phyloP scores from a whole-genome alignment of 53 echinoderm and acorn worm genomes.

The Echinarachnius parma region DNA sequence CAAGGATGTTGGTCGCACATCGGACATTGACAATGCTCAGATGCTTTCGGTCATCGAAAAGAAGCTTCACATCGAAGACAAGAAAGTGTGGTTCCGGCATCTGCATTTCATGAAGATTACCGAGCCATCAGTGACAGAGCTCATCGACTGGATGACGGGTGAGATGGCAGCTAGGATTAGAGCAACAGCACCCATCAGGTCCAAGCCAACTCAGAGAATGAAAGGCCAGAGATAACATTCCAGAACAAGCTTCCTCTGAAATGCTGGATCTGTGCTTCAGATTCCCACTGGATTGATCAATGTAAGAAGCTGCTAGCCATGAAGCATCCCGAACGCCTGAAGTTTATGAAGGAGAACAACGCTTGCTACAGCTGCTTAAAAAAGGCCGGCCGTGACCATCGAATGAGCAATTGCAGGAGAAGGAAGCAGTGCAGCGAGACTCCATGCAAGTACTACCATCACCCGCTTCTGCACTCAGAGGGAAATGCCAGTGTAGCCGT shows the following conservation, averaged over 20 bases:
- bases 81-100: slow-evolving; percentile 32
- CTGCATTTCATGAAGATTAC: neutral
- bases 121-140: neutral
- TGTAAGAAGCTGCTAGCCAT: slow-evolving; percentile 42
- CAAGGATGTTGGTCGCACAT: slow-evolving; percentile 33
- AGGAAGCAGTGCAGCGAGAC: slow-evolving; percentile 55
- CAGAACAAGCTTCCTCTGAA: slow-evolving; percentile 9
- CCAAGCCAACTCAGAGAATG: neutral
- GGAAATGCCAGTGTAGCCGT: too few relatives aligned
- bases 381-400: slow-evolving; percentile 56
- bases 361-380: slow-evolving; percentile 77
- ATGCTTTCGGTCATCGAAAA: slow-evolving; percentile 23
- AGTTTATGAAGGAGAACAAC: slow-evolving; percentile 49
- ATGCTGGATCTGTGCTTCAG: slow-evolving; percentile 60
- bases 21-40: slow-evolving; percentile 39
- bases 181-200: slow-evolving; percentile 53
- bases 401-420: slow-evolving; percentile 49
- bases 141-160: slow-evolving; percentile 44
- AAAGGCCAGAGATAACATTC: neutral
- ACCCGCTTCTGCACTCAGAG: slow-evolving; percentile 35
- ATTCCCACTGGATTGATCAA: slow-evolving; percentile 64
- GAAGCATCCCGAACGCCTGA: slow-evolving; percentile 41
- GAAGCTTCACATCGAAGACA: slow-evolving; percentile 29
- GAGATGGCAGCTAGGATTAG: slow-evolving; percentile 58
- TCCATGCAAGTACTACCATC: slow-evolving; percentile 47